Evolutionary conservation across 2,113 vertebrate genomes (phyloP).

Genomic region (Phalacrocorax brasilianus): DNA sequence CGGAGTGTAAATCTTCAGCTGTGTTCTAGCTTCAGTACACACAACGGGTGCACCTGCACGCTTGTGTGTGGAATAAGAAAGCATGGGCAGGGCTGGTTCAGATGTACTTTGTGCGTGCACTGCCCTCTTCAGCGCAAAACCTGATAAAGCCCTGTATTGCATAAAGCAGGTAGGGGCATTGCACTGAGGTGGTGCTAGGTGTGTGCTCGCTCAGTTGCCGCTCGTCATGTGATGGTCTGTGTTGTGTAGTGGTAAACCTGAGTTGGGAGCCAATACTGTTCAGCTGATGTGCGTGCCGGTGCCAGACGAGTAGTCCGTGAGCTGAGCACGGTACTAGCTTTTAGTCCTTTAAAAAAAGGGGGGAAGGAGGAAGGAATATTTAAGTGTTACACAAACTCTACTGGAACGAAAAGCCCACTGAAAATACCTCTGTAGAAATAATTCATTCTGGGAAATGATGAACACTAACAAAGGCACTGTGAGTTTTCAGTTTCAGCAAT

Average conservation of each 20-base stretch:
- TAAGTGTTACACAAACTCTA: neutral
- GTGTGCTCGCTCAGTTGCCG: accelerated
- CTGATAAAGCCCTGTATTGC: accelerated
- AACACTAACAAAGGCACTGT: accelerated
- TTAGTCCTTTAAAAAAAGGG: neutral
- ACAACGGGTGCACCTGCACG: accelerated
- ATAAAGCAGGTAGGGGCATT: accelerated
- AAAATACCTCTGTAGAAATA: neutral
- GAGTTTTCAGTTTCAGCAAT: accelerated
- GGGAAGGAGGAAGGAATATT: neutral
- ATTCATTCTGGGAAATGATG: accelerated
- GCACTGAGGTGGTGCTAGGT: accelerated
- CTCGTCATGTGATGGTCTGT: accelerated
- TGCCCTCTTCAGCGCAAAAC: neutral
- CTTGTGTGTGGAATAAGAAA: accelerated
- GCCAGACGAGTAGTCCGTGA: accelerated
- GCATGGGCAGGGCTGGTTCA: accelerated
- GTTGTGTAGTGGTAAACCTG: neutral
- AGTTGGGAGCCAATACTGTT: neutral
- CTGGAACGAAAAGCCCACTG: neutral
- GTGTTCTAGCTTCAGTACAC: accelerated
- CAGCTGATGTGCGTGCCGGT: accelerated
- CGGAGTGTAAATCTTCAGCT: accelerated
- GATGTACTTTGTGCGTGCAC: accelerated
- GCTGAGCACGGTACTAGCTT: neutral